These are phyloP conservation scores for Toxostoma redivivum DNA, from an alignment of 2,113 vertebrate genomes.

Conservation along the genomic window DNA sequence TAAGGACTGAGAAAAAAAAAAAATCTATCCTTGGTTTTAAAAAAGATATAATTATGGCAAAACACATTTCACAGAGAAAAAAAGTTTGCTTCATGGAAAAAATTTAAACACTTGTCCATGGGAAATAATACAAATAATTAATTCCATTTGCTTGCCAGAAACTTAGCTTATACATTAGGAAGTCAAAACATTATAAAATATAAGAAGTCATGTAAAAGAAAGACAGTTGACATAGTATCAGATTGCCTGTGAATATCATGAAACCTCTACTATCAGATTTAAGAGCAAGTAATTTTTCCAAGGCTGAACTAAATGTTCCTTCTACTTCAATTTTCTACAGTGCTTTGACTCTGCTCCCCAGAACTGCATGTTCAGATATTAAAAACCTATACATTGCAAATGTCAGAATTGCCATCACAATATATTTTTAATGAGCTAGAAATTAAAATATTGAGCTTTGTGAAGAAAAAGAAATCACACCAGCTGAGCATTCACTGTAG, in stretches of 20 bases:
- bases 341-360: neutral
- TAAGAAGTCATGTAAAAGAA: neutral
- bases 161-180: neutral
- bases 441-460: neutral
- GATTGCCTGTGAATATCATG: neutral
- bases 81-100: neutral
- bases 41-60: neutral
- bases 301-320: neutral
- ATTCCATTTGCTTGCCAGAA: neutral
- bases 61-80: neutral
- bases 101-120: neutral
- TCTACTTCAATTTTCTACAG: neutral
- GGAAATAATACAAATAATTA: neutral
- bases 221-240: neutral
- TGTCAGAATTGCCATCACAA: neutral
- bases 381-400: neutral
- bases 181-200: neutral
- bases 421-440: neutral
- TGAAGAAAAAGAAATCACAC: neutral
- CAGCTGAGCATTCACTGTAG: neutral
- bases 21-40: neutral
- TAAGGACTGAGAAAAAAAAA: neutral
- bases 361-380: neutral
- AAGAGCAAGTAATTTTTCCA: neutral
- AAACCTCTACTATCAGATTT: neutral